phyloP scores from a whole-genome alignment of 2,113 vertebrate genomes.

The Rynchops niger region DNA sequence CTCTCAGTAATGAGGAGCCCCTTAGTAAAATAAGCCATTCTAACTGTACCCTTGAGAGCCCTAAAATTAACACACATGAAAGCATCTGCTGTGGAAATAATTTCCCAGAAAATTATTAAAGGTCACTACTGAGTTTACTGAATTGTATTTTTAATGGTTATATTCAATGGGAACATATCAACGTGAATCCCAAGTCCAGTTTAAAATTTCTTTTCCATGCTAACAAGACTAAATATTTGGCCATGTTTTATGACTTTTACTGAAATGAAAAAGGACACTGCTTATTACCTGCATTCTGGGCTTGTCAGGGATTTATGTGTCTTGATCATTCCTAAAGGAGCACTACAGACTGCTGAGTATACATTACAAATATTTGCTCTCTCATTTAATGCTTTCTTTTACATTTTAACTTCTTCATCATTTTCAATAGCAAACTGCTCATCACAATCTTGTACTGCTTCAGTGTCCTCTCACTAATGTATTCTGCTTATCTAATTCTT shows the following conservation, averaged over 20 bases:
- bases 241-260: not conserved
- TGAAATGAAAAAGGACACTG: not conserved
- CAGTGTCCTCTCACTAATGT: not conserved
- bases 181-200: not conserved
- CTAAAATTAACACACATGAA: not conserved
- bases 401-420: not conserved
- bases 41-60: not conserved
- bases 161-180: not conserved
- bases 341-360: not conserved
- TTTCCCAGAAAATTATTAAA: not conserved
- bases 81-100: not conserved
- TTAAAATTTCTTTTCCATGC: not conserved
- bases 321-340: not conserved
- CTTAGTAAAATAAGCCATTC: not conserved
- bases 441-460: not conserved
- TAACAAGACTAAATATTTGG: not conserved
- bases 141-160: not conserved
- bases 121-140: not conserved
- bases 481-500: not conserved
- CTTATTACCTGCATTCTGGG: not conserved
- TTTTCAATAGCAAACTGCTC: not conserved
- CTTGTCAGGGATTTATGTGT: not conserved
- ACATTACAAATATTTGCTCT: not conserved
- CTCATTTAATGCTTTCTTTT: not conserved
- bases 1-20: not conserved